Evolutionary conservation across 2,888 invertebrate genomes (phyloP), one percentile per base, ranked within the genome.

Genomic region (Rotaria sp.): DNA sequence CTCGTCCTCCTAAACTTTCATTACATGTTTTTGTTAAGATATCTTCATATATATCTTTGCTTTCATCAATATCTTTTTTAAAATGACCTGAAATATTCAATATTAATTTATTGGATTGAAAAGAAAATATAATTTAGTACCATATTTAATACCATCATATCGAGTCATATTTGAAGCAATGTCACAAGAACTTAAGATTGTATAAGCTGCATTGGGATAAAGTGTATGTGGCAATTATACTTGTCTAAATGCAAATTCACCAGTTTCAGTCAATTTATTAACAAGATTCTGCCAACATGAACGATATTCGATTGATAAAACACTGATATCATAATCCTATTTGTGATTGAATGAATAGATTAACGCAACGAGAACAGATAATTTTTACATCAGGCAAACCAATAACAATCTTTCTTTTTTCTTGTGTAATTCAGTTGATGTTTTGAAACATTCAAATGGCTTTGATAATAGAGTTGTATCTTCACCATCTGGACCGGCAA

Each of bases 111-210:
- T 41, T 11, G 26, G 21, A 11, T n/a, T 0, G 10, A 38, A 88
- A 88, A 88, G 57, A 2, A 52, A 24, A 5, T 24, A 52, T 15
- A 50, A 67, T 2, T 2, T 35, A 80, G 24, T 80, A 80, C 97
- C 98, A 91, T 94, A 98, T 91, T 96, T 94, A 85, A 98, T 93
- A 0, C 98, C 97, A 91, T 97, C 96, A 90, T 96, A 99, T 88
- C 97, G 93, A 0, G 98, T 95, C 96, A 99, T 97, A 90, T 99
- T 99, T 89, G 98, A 98, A 0, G 97, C 96, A 0, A 99, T 96
- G 92, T 99, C 99, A 90, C 96, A 96, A 88, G 95, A 95, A 91
- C 96, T 96, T 55, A 97, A 91, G 87, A 97, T 94, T 4, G 96
- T 94, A 91, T 99, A 99, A 88, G 96, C 97, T 41, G 94, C 94